A percentile compares a stretch with the other conserved stretches of the same genome.
Evolutionary conservation across 2,113 vertebrate species (phyloP).

Genomic region (Oenanthe melanoleuca): DNA sequence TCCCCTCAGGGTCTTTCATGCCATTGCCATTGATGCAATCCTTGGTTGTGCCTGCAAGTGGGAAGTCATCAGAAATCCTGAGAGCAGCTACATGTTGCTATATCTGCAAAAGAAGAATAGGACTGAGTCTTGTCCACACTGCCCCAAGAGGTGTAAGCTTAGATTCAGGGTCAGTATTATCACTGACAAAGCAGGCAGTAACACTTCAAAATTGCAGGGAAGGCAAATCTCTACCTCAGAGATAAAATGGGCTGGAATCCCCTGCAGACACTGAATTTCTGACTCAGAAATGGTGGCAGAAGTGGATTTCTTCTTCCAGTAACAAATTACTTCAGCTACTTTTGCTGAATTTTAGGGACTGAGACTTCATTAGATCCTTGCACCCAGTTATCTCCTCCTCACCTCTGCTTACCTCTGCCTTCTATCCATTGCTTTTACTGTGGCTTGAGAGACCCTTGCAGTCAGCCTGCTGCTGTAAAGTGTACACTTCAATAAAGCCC

Average conservation of each 20-base stretch:
- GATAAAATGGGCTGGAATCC: neutral
- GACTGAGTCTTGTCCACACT: neutral
- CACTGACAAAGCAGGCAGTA: neutral
- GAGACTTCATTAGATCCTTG: neutral
- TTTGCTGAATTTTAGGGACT: neutral
- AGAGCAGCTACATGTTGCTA: neutral
- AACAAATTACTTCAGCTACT: neutral
- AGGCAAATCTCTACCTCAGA: neutral
- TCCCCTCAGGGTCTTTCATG: neutral
- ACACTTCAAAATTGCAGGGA: neutral
- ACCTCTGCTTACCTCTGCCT: neutral
- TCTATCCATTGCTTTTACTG: neutral
- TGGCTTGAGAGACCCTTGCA: neutral
- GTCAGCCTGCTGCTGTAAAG: neutral
- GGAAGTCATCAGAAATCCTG: neutral
- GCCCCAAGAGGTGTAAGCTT: neutral
- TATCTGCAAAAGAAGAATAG: neutral
- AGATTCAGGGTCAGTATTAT: neutral
- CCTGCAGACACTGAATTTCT: neutral
- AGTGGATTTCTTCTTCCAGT: neutral
- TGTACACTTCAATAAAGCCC: accelerated
- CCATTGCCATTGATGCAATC: neutral
- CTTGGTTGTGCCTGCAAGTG: neutral
- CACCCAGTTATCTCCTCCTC: neutral
- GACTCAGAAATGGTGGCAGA: neutral